Base-by-base conservation (phyloP, 1,140 invertebrate species). In the Magallana ariakensis region DNA sequence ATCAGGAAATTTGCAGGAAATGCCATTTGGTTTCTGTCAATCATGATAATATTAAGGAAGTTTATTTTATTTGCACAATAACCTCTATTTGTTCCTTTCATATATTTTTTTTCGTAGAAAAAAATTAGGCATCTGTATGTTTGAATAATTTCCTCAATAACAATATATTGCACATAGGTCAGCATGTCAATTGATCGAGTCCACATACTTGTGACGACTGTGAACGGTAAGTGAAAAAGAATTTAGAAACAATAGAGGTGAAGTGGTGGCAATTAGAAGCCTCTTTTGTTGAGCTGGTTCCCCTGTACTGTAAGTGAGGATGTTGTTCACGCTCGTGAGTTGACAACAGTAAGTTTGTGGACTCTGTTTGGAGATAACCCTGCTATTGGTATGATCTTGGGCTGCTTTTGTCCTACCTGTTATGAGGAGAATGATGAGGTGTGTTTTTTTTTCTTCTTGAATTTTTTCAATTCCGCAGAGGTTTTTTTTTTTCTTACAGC, bases 191-290 rank as follows among this genome's bases (percentile, higher is more conserved):
- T 46, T 46, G 33, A 46, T 46, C 33, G 33, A 46, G 33, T 46
- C 33, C 33, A 46, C 2, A 46, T 46, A 46, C 33, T 46, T 46
- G 33, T 46, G 33, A 46, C 33, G 33, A 46, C 33, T 46, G 3
- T 46, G 26, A 26, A 75, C 22, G 22, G 7, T 33, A 26, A 75
- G 66, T 75, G 66, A 75, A 75, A 60, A 75, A 19, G 66, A 75
- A 75, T 75, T 75, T 75, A 22, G 66, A 75, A 75, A 75, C 66
- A 75, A 75, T 75, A 26, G 66, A 75, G 22, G 13, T 75, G 66
- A 75, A 75, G 66, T 26, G 66, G 66, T 75, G 26, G 13, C 7
- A 10, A 13, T 75, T 11, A 1, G 13, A 22, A 11, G 22, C 11
- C 66, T 22, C 22, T 26, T 75, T 75, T 33, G 62, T 22, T 75